Base-by-base conservation (phyloP, 1,140 invertebrate species). In the Cydia splendana region DNA sequence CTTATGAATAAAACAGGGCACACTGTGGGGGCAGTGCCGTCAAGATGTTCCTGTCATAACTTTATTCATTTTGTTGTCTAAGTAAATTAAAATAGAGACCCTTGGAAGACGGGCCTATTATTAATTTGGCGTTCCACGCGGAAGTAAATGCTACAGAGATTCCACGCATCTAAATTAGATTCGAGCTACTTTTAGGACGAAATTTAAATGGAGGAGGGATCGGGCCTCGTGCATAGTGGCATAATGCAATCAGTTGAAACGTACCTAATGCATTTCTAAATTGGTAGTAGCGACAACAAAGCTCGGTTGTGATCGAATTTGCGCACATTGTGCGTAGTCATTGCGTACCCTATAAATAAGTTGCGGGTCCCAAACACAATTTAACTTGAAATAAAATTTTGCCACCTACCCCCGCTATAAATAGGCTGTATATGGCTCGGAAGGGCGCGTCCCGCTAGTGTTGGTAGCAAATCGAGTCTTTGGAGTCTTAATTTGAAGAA, bases 341-440 rank as follows among this genome's bases (percentile, higher is more conserved):
- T 53, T 76, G 80, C 75, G 79, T 80, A 85, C 85, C 82, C 85
- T 83, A 88, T 86, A 90, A 88, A 88, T 88, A 88, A 90, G 82
- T 85, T 81, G 85, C 84, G 84, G 86, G 84, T 87, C 85, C 85
- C 81, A 81, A 91, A 88, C 85, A 90, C 88, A 90, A 92, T 92
- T 91, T 90, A 91, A 91, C 85, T 91, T 86, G 87, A 89, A 91
- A 92, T 92, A 91, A 91, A 92, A 90, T 91, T 89, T 88, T 85
- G 87, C 85, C 87, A 85, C 85, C 89, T 69, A 69, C 65, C 86
- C 77, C 82, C 82, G 79, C 87, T 82, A 86, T 85, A 86, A 90
- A 88, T 85, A 84, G 84, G 85, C 71, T 84, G 85, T 92, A 89
- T 91, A 91, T 91, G 87, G 87, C 76, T 78, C 81, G 87, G 85